These are phyloP conservation scores for Gallinago solitaria DNA, from an alignment of 2,797 vertebrate species.

Conservation along the genomic window DNA sequence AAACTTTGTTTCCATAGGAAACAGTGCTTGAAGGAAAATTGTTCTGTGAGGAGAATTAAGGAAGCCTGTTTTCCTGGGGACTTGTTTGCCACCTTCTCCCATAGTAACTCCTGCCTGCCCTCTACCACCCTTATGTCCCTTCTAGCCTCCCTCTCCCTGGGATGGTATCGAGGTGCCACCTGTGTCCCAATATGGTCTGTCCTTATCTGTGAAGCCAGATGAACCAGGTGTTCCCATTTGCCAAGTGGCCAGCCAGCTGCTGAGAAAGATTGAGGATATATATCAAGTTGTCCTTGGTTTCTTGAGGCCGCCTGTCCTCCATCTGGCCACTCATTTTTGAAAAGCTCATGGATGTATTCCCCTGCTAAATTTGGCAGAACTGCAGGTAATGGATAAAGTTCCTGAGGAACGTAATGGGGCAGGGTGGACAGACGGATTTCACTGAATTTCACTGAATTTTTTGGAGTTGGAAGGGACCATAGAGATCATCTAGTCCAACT, in stretches of 20 bases:
- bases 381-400: neutral
- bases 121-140: fast-evolving
- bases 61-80: neutral
- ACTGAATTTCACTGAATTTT: too few relatives aligned
- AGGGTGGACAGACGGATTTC: neutral
- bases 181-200: fast-evolving
- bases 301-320: neutral
- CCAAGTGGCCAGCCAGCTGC: neutral
- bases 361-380: neutral
- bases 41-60: neutral
- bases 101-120: neutral
- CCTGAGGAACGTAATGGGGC: neutral
- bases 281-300: neutral
- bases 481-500: too few relatives aligned
- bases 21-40: neutral
- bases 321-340: neutral
- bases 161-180: neutral
- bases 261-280: neutral
- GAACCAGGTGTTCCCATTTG: neutral
- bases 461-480: too few relatives aligned
- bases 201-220: neutral
- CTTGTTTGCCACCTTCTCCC: neutral
- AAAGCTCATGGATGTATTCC: neutral
- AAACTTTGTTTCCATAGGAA: conserved; percentile 41
- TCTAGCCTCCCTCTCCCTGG: neutral